Conservation (phyloP, 2,888 invertebrate genomes). For the Taenaris catops region DNA sequence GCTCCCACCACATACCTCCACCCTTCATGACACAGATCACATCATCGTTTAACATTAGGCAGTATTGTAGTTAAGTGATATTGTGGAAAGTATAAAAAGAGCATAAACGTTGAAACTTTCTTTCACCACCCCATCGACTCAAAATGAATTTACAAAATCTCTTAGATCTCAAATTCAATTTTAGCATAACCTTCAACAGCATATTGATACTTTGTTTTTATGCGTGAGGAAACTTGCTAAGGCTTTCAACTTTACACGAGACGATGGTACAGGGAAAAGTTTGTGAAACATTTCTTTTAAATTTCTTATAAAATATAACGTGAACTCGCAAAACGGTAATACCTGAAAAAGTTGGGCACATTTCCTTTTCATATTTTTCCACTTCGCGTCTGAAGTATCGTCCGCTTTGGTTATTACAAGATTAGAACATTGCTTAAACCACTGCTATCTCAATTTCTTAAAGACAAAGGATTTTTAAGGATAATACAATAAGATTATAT, state of each 20-base stretch:
- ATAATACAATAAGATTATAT: too few species aligned
- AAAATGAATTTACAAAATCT: conserved; percentile 3
- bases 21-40: too few species aligned
- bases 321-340: conserved; percentile 6
- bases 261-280: conserved; percentile 13
- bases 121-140: too few species aligned
- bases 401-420: conserved; percentile 1
- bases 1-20: too few species aligned
- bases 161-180: conserved; percentile 13
- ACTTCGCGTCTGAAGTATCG: neutral
- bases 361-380: conserved; percentile 8
- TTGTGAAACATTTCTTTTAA: conserved; percentile 18
- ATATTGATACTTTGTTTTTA: conserved; percentile 25
- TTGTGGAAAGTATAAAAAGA: too few species aligned
- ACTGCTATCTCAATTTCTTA: too few species aligned
- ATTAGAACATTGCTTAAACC: too few species aligned
- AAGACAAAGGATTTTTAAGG: too few species aligned
- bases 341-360: conserved; percentile 2
- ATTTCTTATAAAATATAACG: conserved; percentile 11
- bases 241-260: conserved; percentile 20
- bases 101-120: too few species aligned
- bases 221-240: conserved; percentile 24
- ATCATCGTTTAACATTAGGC: too few species aligned
- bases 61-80: too few species aligned
- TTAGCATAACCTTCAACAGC: conserved; percentile 15